Percentiles rank a stretch among this genome's conserved stretches.
These are phyloP conservation scores for Turritopsis rubra DNA, from an alignment of 30 jellyfish, hydroid and myxozoan genomes.

Conservation along the genomic window DNA sequence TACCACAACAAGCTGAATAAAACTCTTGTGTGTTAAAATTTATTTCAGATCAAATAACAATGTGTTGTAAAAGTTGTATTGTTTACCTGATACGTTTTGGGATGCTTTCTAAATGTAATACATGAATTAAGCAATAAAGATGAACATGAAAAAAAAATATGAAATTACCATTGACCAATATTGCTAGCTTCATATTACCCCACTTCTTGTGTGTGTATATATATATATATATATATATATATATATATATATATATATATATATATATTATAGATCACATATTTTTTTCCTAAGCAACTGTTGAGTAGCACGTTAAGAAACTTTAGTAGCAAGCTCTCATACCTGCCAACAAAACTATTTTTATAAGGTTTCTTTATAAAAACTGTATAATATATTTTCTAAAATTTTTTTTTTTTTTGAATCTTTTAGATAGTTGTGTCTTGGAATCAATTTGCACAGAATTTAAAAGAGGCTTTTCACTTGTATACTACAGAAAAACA, in stretches of 20 bases:
- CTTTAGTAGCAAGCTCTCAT: no score
- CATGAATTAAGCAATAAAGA: background rate
- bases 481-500: constrained; percentile 82
- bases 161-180: background rate
- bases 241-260: no score
- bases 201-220: no score
- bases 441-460: constrained; percentile 96
- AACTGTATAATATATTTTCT: no score
- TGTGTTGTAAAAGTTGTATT: background rate
- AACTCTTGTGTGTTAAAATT: no score
- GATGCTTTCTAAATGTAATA: background rate
- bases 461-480: constrained; percentile 84
- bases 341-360: no score
- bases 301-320: no score
- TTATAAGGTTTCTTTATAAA: no score
- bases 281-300: no score
- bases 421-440: constrained; percentile 71
- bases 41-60: background rate
- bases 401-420: background rate
- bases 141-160: background rate
- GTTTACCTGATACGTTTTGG: background rate
- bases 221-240: no score
- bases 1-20: background rate
- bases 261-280: no score
- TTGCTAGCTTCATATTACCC: background rate